A percentile compares a stretch with the other conserved stretches of the same genome.
Conservation (phyloP, 2,797 vertebrate genomes). For the Falco concolor region DNA sequence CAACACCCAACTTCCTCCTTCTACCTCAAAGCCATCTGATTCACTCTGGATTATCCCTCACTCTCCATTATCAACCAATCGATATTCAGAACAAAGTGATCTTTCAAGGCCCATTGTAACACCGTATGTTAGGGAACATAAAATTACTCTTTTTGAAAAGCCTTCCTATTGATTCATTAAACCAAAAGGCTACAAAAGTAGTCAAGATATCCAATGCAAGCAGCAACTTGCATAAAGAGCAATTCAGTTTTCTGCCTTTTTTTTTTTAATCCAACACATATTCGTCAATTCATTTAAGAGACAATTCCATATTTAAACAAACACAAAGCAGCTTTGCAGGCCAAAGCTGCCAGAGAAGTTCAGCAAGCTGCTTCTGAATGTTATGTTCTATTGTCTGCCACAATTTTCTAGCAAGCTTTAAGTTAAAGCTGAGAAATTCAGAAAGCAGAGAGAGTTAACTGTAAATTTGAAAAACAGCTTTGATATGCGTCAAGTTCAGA, state of each 20-base stretch:
- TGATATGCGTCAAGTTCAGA: slow-evolving; percentile 56
- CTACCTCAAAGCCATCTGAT: not conserved
- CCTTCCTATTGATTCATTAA: not conserved
- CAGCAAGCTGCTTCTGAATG: not conserved
- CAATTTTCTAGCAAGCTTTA: slow-evolving; percentile 11
- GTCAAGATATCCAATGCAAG: not conserved
- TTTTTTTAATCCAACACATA: not conserved
- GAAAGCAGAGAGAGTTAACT: slow-evolving; percentile 49
- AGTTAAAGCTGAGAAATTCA: slow-evolving; percentile 48
- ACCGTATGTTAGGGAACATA: not conserved
- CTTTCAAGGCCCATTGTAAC: not conserved
- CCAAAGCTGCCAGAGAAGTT: slow-evolving; percentile 4
- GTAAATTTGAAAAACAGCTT: slow-evolving; percentile 57
- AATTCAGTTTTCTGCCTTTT: not conserved
- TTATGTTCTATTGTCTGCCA: slow-evolving; percentile 19
- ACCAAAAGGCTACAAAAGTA: not conserved
- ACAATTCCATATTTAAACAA: slow-evolving; percentile 23
- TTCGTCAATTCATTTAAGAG: slow-evolving; percentile 16
- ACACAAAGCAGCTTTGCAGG: not conserved
- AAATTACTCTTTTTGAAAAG: not conserved
- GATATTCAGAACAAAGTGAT: not conserved
- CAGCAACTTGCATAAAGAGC: not conserved
- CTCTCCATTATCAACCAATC: not conserved
- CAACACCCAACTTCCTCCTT: not conserved
- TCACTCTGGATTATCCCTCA: not conserved